These are phyloP conservation scores for Linyphia triangularis DNA, from an alignment of 2,888 invertebrate species.

Conservation along the genomic window DNA sequence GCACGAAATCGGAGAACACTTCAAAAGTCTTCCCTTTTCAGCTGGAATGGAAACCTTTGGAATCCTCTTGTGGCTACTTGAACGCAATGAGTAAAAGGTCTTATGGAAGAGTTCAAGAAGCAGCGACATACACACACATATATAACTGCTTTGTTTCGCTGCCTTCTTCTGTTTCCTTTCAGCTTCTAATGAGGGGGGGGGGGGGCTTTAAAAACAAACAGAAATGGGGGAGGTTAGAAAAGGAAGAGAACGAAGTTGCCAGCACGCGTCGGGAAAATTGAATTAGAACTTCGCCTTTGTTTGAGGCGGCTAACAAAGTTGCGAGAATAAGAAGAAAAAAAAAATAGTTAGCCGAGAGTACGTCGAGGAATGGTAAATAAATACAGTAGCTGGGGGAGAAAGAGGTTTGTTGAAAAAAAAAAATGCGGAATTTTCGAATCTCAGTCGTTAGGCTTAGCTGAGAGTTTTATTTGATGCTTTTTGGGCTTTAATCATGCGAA, in stretches of 20 bases:
- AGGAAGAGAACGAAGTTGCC: neutral
- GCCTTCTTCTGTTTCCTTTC: constrained; percentile 11
- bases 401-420: neutral
- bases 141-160: neutral
- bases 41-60: neutral
- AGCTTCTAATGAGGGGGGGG: constrained; percentile 15
- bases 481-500: constrained; percentile 30
- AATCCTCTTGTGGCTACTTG: constrained; percentile 32
- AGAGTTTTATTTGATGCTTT: neutral
- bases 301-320: neutral
- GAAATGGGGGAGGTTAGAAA: neutral
- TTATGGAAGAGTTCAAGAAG: neutral
- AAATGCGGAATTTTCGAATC: constrained; percentile 12
- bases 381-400: neutral
- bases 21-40: constrained; percentile 9
- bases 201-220: constrained; percentile 15
- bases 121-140: neutral
- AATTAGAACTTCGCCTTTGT: neutral
- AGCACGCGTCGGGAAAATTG: constrained; percentile 8
- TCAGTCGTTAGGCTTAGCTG: constrained; percentile 6
- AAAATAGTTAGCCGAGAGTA: constrained; percentile 8
- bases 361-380: constrained; percentile 20
- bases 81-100: neutral
- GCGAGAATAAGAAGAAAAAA: neutral
- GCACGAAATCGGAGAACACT: constrained; percentile 43